Percentiles rank a stretch among this genome's conserved stretches.
Evolutionary conservation across 2,888 invertebrate species (phyloP).

Genomic region (Cheilosia scutellata): DNA sequence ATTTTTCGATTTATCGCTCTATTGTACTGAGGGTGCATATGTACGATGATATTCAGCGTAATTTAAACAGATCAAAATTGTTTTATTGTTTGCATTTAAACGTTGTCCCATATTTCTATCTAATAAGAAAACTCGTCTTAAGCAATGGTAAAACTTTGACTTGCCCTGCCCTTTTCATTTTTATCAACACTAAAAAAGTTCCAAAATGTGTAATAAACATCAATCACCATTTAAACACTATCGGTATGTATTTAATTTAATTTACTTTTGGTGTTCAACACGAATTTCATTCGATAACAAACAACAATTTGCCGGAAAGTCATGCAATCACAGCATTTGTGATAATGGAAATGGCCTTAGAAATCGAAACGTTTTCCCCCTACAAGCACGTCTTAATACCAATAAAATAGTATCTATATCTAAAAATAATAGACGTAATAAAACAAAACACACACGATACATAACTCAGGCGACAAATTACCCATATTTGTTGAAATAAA

Average conservation of each 20-base stretch:
- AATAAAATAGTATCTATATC: slow-evolving; percentile 4
- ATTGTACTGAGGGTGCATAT: too few relatives aligned
- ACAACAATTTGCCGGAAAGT: slow-evolving; percentile 34
- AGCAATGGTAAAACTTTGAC: too few relatives aligned
- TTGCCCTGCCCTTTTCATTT: too few relatives aligned
- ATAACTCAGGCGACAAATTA: slow-evolving; percentile 10
- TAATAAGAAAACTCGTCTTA: too few relatives aligned
- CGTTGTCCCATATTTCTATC: too few relatives aligned
- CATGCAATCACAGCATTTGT: slow-evolving; percentile 33
- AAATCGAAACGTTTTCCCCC: slow-evolving; percentile 11
- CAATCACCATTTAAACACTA: slow-evolving; percentile 28
- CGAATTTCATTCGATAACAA: slow-evolving; percentile 34
- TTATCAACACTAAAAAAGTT: not conserved
- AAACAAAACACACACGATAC: slow-evolving; percentile 15
- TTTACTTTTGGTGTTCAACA: slow-evolving; percentile 52
- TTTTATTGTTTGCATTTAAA: too few relatives aligned
- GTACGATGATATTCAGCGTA: too few relatives aligned
- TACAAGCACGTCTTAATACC: slow-evolving; percentile 8
- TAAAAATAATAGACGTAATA: not conserved
- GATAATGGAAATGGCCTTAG: slow-evolving; percentile 36
- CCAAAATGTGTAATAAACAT: slow-evolving; percentile 7
- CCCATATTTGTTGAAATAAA: slow-evolving; percentile 41
- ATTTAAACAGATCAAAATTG: too few relatives aligned
- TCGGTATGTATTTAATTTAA: slow-evolving; percentile 47
- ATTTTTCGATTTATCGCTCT: too few relatives aligned